A percentile compares a stretch with the other conserved stretches of the same genome.
phyloP scores from a whole-genome alignment of 2,797 vertebrate genomes.

The Artibeus jamaicensis region DNA sequence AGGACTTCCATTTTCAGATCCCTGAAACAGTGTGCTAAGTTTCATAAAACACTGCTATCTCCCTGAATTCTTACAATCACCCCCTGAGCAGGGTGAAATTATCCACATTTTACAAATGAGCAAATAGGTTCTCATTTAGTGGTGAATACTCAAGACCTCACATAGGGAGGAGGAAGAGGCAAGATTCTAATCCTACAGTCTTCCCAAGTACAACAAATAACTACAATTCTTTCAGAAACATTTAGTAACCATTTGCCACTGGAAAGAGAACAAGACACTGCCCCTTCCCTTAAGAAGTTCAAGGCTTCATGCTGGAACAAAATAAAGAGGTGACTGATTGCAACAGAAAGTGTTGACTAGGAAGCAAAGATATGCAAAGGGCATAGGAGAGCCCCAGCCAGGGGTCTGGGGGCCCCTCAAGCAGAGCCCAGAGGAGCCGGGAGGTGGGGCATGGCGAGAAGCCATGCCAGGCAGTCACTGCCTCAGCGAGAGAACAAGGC shows the following conservation, averaged over 20 bases:
- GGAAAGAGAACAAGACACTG: background rate
- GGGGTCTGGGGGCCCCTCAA: background rate
- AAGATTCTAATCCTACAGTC: background rate
- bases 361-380: background rate
- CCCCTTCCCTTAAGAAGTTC: background rate
- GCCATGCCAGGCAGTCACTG: background rate
- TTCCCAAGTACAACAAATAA: conserved; percentile 29
- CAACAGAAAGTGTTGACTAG: background rate
- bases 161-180: background rate
- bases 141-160: background rate
- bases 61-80: background rate
- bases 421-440: background rate
- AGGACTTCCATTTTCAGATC: background rate
- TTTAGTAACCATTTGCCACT: background rate
- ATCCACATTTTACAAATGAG: conserved; percentile 26
- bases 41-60: background rate
- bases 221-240: conserved; percentile 16
- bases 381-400: background rate
- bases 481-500: conserved; percentile 33
- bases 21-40: background rate
- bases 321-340: background rate
- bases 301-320: background rate
- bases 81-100: background rate
- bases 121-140: background rate
- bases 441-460: background rate